phyloP scores from a whole-genome alignment of 2,797 vertebrate genomes.

The Ptychadena robeensis region DNA sequence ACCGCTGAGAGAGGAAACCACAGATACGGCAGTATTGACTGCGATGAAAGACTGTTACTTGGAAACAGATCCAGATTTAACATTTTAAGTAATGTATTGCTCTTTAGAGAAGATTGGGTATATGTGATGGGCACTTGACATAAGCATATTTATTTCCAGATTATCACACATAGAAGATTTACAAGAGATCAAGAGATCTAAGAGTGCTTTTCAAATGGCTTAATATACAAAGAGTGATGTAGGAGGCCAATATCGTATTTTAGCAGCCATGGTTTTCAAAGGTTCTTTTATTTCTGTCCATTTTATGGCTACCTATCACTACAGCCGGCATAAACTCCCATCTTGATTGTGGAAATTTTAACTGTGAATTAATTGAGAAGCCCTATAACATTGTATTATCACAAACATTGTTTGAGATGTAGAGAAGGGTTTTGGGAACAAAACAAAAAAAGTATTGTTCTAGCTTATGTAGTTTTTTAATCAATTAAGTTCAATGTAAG shows the following conservation, averaged over 20 bases:
- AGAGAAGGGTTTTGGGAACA: no score
- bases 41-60: conserved; percentile 9
- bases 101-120: conserved; percentile 1
- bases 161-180: conserved; percentile 49
- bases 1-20: conserved; percentile 1
- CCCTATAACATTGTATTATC: no score
- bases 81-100: conserved; percentile 20
- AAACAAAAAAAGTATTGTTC: no score
- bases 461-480: no score
- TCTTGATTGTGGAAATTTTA: no score
- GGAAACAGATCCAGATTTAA: conserved; percentile 21
- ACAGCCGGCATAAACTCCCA: no score
- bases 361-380: no score
- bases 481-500: no score
- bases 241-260: conserved; percentile 17
- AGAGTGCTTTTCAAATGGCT: conserved; percentile 35
- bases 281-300: not conserved
- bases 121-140: conserved; percentile 18
- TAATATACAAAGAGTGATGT: conserved; percentile 17
- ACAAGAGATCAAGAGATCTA: conserved; percentile 45
- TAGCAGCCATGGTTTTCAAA: conserved; percentile 4
- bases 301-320: not conserved
- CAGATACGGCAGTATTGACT: conserved; percentile 6
- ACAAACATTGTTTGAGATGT: no score
- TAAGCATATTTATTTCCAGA: conserved; percentile 45